A percentile compares a stretch with the other conserved stretches of the same genome.
phyloP scores from a whole-genome alignment of 2,797 vertebrate genomes.

The Pterois miles region DNA sequence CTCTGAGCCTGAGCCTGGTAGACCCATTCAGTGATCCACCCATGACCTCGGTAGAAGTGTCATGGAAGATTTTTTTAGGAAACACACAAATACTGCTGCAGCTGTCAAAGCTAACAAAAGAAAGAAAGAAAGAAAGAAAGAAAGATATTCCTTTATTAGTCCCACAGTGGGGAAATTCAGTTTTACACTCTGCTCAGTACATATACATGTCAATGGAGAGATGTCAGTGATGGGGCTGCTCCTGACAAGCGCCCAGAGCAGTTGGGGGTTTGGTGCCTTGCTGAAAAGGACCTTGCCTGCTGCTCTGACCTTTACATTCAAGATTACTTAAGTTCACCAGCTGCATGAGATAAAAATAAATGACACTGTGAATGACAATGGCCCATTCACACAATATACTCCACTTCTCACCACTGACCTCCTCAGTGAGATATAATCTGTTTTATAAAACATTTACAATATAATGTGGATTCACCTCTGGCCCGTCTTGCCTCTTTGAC shows the following conservation, averaged over 20 bases:
- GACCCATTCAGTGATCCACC: background rate
- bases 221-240: no score
- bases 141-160: no score
- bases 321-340: constrained; percentile 1
- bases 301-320: constrained; percentile 43
- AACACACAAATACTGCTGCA: background rate
- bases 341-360: constrained; percentile 24
- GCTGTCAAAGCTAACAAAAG: background rate
- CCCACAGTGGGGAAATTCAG: no score
- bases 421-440: background rate
- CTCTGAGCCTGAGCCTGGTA: no score
- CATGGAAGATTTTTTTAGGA: background rate
- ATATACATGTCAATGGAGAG: no score
- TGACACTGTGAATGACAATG: no score
- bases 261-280: no score
- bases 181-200: no score
- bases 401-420: background rate
- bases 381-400: background rate
- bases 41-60: background rate
- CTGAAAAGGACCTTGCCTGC: background rate
- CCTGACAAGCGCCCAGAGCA: no score
- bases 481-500: background rate
- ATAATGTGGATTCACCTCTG: background rate
- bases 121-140: no score
- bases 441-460: background rate